These are phyloP conservation scores for Eriosoma lanigerum DNA, from an alignment of 1,140 invertebrate species.

Conservation along the genomic window DNA sequence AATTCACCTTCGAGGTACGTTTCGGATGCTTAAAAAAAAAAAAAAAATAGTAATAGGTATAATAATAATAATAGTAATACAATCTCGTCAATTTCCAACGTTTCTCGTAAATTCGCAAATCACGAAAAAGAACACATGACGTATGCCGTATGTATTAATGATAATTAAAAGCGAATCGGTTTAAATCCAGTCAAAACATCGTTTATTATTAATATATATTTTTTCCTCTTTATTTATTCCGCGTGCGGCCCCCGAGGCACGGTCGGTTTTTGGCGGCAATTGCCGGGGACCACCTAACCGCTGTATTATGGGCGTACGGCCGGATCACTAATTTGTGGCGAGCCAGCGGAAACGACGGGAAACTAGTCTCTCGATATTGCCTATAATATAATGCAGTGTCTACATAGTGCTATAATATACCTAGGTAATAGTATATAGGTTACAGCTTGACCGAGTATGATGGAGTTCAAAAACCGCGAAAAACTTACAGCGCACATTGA, in stretches of 20 bases:
- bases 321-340: constrained; percentile 34
- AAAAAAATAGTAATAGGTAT: too few relatives aligned
- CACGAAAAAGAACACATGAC: background rate
- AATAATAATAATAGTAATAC: background rate
- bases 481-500: too few relatives aligned
- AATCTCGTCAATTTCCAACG: background rate
- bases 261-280: constrained; percentile 5
- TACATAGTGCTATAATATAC: too few relatives aligned
- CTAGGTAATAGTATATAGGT: constrained; percentile 26
- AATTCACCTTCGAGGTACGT: background rate
- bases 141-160: background rate
- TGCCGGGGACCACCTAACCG: constrained; percentile 18
- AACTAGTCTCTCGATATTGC: background rate
- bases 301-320: constrained; percentile 6
- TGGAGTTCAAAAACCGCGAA: too few relatives aligned
- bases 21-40: background rate
- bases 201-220: background rate
- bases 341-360: constrained; percentile 18
- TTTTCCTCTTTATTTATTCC: background rate
- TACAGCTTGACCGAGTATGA: constrained; percentile 23
- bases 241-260: constrained; percentile 3
- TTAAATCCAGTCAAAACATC: background rate
- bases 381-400: background rate
- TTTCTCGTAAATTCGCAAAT: background rate
- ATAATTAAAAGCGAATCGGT: constrained; percentile 18